Percentiles rank a stretch among this genome's conserved stretches.
phyloP scores from a whole-genome alignment of 2,797 vertebrate genomes.

The Microcaecilia unicolor region DNA sequence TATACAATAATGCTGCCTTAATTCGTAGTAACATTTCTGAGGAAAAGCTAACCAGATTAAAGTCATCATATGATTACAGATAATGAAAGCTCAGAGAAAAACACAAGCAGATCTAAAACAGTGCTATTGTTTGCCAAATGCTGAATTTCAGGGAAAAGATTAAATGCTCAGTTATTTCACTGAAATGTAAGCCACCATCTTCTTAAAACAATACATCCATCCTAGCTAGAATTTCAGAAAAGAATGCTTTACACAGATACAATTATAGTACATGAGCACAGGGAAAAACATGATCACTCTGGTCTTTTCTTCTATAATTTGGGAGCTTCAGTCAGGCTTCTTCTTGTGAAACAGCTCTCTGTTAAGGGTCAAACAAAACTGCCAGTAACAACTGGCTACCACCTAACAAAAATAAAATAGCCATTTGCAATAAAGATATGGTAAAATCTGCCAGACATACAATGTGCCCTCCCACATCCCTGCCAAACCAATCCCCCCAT shows the following conservation, averaged over 20 bases:
- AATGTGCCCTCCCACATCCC: no score
- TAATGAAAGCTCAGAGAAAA: slow-evolving; percentile 25
- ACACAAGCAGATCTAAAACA: slow-evolving; percentile 16
- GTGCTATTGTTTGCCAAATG: slow-evolving; percentile 21
- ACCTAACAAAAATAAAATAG: no score
- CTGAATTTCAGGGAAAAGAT: slow-evolving; percentile 5
- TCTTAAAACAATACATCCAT: neutral
- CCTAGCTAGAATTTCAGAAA: slow-evolving; percentile 10
- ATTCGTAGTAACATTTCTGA: slow-evolving; percentile 11
- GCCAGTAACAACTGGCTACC: no score
- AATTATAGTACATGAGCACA: slow-evolving; percentile 18
- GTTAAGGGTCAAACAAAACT: no score
- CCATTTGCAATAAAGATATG: no score
- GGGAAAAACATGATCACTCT: neutral
- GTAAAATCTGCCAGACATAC: no score
- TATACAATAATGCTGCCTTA: slow-evolving; percentile 22
- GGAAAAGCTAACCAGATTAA: slow-evolving; percentile 22
- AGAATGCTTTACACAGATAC: slow-evolving; percentile 3
- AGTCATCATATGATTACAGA: neutral
- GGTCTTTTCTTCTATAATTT: no score
- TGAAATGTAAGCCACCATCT: slow-evolving; percentile 14
- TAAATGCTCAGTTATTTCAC: slow-evolving; percentile 18
- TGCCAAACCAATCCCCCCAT: no score
- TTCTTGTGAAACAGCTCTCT: no score
- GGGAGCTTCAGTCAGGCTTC: no score